phyloP scores from a whole-genome alignment of 2,888 invertebrate species.

The Lasioglossum zephyrum region DNA sequence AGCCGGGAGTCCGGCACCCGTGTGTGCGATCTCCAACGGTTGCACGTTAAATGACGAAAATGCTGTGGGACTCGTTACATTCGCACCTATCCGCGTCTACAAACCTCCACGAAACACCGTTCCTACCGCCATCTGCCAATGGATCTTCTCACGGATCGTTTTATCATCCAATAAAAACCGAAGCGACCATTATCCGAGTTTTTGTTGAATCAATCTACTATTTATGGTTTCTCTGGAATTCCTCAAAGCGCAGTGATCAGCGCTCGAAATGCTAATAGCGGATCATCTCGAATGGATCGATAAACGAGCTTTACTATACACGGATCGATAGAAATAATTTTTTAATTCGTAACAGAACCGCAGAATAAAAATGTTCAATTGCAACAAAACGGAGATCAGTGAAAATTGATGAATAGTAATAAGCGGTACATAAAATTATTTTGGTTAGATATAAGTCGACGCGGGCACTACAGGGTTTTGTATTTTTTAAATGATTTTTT shows the following conservation, averaged over 20 bases:
- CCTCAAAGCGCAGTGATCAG: neutral
- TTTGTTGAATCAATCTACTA: neutral
- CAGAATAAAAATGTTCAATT: neutral
- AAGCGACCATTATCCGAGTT: neutral
- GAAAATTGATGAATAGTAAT: neutral
- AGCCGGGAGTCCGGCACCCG: neutral
- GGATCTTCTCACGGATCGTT: neutral
- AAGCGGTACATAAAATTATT: neutral
- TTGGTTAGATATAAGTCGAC: neutral
- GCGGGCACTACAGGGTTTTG: no score
- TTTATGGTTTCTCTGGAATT: neutral
- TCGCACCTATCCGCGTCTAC: neutral
- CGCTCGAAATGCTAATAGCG: neutral
- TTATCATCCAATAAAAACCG: neutral
- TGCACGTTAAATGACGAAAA: conserved; percentile 35
- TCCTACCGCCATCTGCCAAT: conserved; percentile 37
- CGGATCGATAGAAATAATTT: neutral
- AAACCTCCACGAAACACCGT: neutral
- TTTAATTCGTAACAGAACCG: neutral
- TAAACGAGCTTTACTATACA: neutral
- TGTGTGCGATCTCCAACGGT: conserved; percentile 30
- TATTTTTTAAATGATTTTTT: neutral
- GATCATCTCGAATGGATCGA: neutral
- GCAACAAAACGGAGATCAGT: neutral
- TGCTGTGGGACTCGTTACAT: conserved; percentile 14